These are phyloP conservation scores for Podarcis siculus DNA, from an alignment of 2,797 vertebrate species.

Conservation along the genomic window DNA sequence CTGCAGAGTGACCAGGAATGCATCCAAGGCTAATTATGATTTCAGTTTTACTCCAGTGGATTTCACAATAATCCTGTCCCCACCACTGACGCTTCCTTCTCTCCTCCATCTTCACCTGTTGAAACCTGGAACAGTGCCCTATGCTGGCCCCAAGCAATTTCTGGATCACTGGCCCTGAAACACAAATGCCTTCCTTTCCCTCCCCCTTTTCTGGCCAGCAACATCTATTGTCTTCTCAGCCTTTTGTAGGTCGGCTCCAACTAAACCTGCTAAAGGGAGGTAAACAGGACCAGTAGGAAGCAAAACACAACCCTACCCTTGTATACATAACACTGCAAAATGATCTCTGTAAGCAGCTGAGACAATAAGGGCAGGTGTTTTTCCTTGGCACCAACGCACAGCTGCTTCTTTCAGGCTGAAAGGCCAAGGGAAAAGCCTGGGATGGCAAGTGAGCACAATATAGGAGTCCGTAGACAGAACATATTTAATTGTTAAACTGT, in stretches of 20 bases:
- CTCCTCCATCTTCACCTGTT: neutral
- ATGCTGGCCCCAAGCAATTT: neutral
- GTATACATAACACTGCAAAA: neutral
- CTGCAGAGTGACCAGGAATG: neutral
- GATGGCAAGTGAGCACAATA: neutral
- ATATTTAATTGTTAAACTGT: neutral
- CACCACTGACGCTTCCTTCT: neutral
- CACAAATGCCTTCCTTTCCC: neutral
- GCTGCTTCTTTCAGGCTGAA: neutral
- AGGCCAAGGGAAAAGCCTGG: neutral
- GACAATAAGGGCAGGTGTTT: conserved; percentile 9
- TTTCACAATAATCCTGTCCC: neutral
- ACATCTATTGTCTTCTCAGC: neutral
- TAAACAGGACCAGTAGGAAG: neutral
- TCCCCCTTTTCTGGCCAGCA: neutral
- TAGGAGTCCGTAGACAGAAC: neutral
- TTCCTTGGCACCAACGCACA: neutral
- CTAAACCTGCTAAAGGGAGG: neutral
- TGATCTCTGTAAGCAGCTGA: neutral
- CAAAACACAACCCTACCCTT: neutral
- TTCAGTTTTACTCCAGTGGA: neutral
- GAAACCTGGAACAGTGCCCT: neutral
- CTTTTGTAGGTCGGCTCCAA: neutral
- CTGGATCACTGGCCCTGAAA: neutral
- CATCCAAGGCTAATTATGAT: neutral